Evolutionary conservation across 1,140 invertebrate genomes (phyloP).

Genomic region (Coptotermes formosanus): DNA sequence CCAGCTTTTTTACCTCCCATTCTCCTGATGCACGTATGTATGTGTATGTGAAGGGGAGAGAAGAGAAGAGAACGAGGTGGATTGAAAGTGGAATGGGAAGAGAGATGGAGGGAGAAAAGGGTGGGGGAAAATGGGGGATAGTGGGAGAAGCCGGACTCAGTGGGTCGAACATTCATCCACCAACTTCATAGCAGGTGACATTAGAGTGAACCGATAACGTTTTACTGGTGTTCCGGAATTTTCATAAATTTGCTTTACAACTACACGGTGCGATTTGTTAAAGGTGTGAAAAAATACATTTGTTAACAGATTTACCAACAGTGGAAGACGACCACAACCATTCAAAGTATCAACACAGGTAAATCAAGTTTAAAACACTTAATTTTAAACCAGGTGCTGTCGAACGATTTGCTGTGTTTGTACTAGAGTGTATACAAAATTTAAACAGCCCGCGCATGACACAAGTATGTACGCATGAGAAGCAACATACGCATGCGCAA

Average conservation of each 20-base stretch:
- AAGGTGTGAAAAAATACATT: not conserved
- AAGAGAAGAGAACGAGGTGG: not conserved
- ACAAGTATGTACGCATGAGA: not conserved
- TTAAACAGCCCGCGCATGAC: not conserved
- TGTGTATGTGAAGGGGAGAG: not conserved
- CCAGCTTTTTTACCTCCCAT: slow-evolving; percentile 32
- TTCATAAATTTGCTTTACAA: not conserved
- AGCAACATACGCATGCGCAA: not conserved
- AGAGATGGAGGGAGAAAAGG: not conserved
- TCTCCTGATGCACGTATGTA: slow-evolving; percentile 29
- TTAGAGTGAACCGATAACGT: slow-evolving; percentile 9
- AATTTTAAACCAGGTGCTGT: not conserved
- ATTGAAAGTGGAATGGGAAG: not conserved
- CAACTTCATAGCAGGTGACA: slow-evolving; percentile 17
- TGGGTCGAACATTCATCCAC: slow-evolving; percentile 17
- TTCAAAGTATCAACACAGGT: not conserved
- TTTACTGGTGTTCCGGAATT: slow-evolving; percentile 14
- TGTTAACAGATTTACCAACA: not conserved
- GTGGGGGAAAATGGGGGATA: not conserved
- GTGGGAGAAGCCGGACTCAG: not conserved
- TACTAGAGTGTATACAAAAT: not conserved
- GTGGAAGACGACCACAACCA: not conserved
- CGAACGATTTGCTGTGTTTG: not conserved
- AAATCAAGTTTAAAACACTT: not conserved
- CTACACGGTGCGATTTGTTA: not conserved